A percentile compares a stretch with the other conserved stretches of the same genome.
phyloP scores from a whole-genome alignment of 2,888 invertebrate species.

The Apodemia duryi region DNA sequence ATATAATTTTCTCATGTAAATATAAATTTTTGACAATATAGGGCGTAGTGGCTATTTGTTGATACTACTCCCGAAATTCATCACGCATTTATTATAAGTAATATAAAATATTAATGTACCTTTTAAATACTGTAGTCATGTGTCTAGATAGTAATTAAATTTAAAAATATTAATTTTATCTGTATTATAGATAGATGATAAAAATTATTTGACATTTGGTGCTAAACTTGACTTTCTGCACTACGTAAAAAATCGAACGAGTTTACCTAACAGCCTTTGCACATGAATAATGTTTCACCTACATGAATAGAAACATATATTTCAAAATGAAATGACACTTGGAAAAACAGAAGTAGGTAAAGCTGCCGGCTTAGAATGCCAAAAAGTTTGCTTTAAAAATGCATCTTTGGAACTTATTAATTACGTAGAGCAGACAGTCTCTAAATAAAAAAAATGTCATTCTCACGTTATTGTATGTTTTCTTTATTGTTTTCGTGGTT shows the following conservation, averaged over 20 bases:
- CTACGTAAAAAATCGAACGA: slow-evolving; percentile 16
- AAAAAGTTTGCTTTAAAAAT: background rate
- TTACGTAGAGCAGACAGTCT: slow-evolving; percentile 10
- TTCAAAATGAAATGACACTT: background rate
- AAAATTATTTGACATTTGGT: slow-evolving; percentile 70
- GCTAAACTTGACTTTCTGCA: slow-evolving; percentile 51
- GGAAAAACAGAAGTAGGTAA: background rate
- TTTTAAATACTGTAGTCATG: slow-evolving; percentile 24
- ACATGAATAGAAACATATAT: background rate
- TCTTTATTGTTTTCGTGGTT: background rate
- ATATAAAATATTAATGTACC: slow-evolving; percentile 14
- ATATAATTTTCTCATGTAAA: background rate
- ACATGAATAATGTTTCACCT: background rate
- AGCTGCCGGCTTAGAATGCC: background rate
- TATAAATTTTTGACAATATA: slow-evolving; percentile 6
- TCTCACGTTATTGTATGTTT: slow-evolving; percentile 4
- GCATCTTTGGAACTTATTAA: background rate
- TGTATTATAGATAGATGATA: slow-evolving; percentile 54
- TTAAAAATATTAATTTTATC: slow-evolving; percentile 39
- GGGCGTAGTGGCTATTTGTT: background rate
- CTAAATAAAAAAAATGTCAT: slow-evolving; percentile 11
- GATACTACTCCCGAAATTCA: background rate
- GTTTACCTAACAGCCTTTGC: background rate
- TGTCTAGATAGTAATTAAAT: slow-evolving; percentile 36
- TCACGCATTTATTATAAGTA: slow-evolving; percentile 8